Conservation (phyloP, 2,888 invertebrate genomes). For the Hemaris fuciformis region DNA sequence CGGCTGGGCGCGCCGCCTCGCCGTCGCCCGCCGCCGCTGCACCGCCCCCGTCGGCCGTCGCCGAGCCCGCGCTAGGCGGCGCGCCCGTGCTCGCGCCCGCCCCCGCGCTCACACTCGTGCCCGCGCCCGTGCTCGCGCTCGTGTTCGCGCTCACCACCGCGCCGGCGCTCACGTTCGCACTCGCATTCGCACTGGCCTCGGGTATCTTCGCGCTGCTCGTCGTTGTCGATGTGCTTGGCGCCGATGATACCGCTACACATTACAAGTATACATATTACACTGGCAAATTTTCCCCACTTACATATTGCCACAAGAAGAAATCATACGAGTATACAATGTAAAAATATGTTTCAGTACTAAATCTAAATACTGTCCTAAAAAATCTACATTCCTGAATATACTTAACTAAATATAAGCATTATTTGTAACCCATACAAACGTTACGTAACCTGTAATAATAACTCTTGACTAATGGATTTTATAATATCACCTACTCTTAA, state of each 20-base stretch:
- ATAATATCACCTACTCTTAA: no score
- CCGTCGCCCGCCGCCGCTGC: slow-evolving; percentile 40
- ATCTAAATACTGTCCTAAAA: no score
- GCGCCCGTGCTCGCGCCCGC: slow-evolving; percentile 35
- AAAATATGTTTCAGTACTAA: no score
- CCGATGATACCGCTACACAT: slow-evolving; percentile 18
- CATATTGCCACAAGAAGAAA: no score
- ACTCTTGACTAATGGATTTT: no score
- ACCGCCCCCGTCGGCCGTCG: slow-evolving; percentile 21
- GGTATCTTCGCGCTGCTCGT: slow-evolving; percentile 14
- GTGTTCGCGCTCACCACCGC: slow-evolving; percentile 19
- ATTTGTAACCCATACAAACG: no score
- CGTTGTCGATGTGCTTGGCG: slow-evolving; percentile 23
- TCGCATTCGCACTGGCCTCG: slow-evolving; percentile 12
- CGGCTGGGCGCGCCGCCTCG: slow-evolving; percentile 54
- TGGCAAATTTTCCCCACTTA: no score
- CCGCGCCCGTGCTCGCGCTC: slow-evolving; percentile 21
- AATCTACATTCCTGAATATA: no score
- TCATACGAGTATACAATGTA: no score
- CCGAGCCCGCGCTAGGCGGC: slow-evolving; percentile 16
- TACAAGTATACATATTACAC: neutral
- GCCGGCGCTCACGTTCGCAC: slow-evolving; percentile 9
- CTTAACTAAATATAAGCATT: no score
- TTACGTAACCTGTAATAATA: no score
- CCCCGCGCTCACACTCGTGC: slow-evolving; percentile 15